Conservation (phyloP, 1,140 invertebrate species). For the Dufourea novaeangliae region DNA sequence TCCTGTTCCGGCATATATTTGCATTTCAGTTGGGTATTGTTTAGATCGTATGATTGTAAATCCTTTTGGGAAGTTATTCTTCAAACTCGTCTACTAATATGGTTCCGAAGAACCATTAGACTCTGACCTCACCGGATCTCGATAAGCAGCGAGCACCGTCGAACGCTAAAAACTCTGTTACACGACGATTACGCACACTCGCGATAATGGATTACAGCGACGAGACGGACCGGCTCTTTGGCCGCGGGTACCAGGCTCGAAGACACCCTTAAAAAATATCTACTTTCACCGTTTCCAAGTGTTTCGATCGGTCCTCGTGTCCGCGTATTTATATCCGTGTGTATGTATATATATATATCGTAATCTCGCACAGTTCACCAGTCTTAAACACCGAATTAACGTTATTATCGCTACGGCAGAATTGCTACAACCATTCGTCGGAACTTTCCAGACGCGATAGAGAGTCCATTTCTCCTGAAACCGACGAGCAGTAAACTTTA, state of each 20-base stretch:
- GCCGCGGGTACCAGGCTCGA: conserved; percentile 12
- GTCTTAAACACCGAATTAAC: conserved; percentile 67
- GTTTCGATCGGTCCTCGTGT: conserved; percentile 29
- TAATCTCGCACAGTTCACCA: conserved; percentile 60
- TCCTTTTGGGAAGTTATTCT: too few species aligned
- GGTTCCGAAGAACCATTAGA: too few species aligned
- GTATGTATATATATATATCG: conserved; percentile 21
- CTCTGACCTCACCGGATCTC: background rate
- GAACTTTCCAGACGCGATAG: conserved; percentile 8
- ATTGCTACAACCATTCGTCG: conserved; percentile 47
- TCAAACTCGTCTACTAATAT: too few species aligned
- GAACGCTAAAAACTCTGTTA: conserved; percentile 1
- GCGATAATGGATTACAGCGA: conserved; percentile 11
- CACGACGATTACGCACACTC: conserved; percentile 10
- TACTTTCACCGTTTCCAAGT: conserved; percentile 45
- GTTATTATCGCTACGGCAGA: conserved; percentile 66
- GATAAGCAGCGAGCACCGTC: background rate
- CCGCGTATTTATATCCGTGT: conserved; percentile 31
- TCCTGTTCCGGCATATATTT: too few species aligned
- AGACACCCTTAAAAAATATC: conserved; percentile 59
- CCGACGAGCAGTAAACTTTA: conserved; percentile 38
- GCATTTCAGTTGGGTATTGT: too few species aligned
- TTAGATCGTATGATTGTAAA: too few species aligned
- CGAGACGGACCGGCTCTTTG: background rate
- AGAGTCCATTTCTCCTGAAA: conserved; percentile 24